Base-by-base conservation (phyloP, 2,797 vertebrate genomes). In the Cottoperca gobio region DNA sequence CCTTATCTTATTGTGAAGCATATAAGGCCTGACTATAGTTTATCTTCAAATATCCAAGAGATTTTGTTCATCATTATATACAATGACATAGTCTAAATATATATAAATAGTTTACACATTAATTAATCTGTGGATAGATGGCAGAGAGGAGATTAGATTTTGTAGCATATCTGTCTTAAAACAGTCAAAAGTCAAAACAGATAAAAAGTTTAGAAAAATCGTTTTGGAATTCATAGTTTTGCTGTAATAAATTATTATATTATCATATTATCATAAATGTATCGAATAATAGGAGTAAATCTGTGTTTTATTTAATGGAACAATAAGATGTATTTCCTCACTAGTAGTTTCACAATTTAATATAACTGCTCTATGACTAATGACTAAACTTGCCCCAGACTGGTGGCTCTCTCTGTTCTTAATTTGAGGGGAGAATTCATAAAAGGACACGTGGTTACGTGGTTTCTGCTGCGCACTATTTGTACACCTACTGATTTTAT, bases 181-280 rank as follows among this genome's bases (percentile, higher is more conserved):
- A 5, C 31, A 11, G 8, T 14, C 39, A 40, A 33, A 1, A 24
- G 8, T 62, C 17, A 31, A 42, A 62, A 26, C 7, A 37, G 37
- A 14, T 33, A 23, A 42, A 16, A 8, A 23, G 7, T 23, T 31
- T 0, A 7, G 2, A 21, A 28, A 33, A 64, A 50, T 19, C 4
- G 5, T 48, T 61, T 39, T 39, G 1, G 69, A 67, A 67, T 19
- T 10, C 12, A 13, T 42, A 48, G 26, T 59, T 70, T 61, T 60
- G 7, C 11, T 69, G 5, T 12, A 37, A 31, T 33, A 37, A 23
- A 52, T 57, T 58, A 17, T 31, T 55, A 62, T 0, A 69, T 26
- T n/a, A 5, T 35, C 4, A 55, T 5, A 28, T 55, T 28, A 21
- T 0, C 9, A 31, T 54, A 11, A 21, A 53, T 28, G 0, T 46